A percentile compares a stretch with the other conserved stretches of the same genome.
Conservation (phyloP, 1,140 invertebrate genomes). For the Laupala kohalensis region DNA sequence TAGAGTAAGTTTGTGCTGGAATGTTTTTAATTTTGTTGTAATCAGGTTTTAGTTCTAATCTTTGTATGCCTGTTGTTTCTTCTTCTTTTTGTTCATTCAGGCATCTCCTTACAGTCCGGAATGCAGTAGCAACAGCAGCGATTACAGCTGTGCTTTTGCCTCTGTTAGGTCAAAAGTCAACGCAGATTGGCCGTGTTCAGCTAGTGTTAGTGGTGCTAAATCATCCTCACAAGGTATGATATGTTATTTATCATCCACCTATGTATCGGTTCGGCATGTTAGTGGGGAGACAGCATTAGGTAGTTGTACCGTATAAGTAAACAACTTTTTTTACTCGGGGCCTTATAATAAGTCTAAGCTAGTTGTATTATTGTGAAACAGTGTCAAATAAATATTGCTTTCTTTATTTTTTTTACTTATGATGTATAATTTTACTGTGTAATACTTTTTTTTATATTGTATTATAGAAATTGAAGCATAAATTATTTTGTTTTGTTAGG, state of each 20-base stretch:
- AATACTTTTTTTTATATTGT: too few species aligned
- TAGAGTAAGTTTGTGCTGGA: constrained; percentile 5
- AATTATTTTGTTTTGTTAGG: background rate
- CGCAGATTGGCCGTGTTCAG: constrained; percentile 5
- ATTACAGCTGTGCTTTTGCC: constrained; percentile 14
- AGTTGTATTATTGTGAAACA: too few species aligned
- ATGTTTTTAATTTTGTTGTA: background rate
- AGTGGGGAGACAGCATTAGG: too few species aligned
- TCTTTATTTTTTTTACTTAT: too few species aligned
- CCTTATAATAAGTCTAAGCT: too few species aligned
- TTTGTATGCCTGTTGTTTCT: background rate
- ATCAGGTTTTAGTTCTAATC: background rate
- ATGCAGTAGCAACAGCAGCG: constrained; percentile 19
- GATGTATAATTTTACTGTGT: too few species aligned
- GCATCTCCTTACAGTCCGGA: constrained; percentile 19
- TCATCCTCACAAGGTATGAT: background rate
- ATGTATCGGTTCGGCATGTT: too few species aligned
- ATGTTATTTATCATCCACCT: too few species aligned
- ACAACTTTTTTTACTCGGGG: too few species aligned
- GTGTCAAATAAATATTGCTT: too few species aligned
- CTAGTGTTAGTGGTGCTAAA: constrained; percentile 4
- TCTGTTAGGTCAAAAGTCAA: constrained; percentile 8
- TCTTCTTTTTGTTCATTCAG: constrained; percentile 8
- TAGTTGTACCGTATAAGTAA: too few species aligned
- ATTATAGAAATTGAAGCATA: too few species aligned